Evolutionary conservation across 2,797 vertebrate species (phyloP), one percentile per base, ranked within the genome.

Genomic region (Chaunax sp.): DNA sequence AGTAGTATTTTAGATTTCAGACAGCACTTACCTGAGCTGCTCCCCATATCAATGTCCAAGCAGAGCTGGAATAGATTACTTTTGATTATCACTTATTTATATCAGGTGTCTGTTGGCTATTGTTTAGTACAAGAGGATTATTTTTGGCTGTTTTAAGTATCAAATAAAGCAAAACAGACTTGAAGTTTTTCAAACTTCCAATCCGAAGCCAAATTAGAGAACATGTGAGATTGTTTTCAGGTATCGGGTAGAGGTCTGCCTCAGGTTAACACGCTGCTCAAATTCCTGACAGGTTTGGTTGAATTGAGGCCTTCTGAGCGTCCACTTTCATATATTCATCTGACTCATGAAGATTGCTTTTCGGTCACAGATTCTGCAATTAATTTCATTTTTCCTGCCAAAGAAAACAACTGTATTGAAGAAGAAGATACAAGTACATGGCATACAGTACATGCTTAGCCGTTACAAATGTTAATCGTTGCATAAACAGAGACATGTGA

Each of bases 181-280:
- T n/a, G 12, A 35, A 10, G 6, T 19, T 57, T 77, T 53, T 55
- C 14, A 76, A 72, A 76, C 52, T 55, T 72, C 49, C n/a, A 77
- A 70, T 75, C 47, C 76, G 74, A 73, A 64, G 78, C 64, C 56
- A 81, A 75, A 59, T 53, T 52, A 83, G 58, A 82, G 57, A 46
- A 64, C 28, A 18, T n/a, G 30, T 52, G 73, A 53, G 49, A 72
- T 71, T 58, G 57, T 68, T 67, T 58, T 46, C 44, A 28, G 52
- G 69, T 59, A 56, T 66, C 67, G 37, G 18, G 60, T 23, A n/a
- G 23, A 63, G 60, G 57, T 76, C 74, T 19, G 59, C 54, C 58
- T 75, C 37, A 23, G 64, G 30, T 77, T 41, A 55, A 55, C 53
- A 69, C 53, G 77, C 63, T 68, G 53, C 71, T 77, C 56, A 77